These are phyloP conservation scores for Noctua janthina DNA, from an alignment of 2,888 invertebrate genomes.

Conservation along the genomic window DNA sequence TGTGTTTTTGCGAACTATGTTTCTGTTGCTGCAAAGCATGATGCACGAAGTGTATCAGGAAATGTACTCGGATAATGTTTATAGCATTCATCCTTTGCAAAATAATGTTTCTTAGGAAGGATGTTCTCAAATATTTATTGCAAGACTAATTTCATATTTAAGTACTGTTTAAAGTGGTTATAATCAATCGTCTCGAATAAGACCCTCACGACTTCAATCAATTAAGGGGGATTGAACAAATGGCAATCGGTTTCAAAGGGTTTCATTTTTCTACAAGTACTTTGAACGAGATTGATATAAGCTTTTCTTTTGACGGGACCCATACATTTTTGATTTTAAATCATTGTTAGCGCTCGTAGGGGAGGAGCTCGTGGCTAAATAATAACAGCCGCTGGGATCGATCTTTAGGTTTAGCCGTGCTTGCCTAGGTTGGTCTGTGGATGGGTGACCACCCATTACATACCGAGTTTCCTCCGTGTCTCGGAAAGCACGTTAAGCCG, in stretches of 20 bases:
- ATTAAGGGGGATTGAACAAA: not conserved
- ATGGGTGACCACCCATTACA: too few relatives aligned
- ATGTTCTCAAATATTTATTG: not conserved
- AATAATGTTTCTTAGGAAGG: not conserved
- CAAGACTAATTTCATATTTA: not conserved
- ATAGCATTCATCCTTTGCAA: not conserved
- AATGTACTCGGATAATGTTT: constrained; percentile 21
- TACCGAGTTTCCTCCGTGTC: too few relatives aligned
- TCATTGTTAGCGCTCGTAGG: not conserved
- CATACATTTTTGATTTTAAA: not conserved
- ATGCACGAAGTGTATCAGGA: constrained; percentile 28
- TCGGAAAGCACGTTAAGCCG: too few relatives aligned
- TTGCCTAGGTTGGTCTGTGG: too few relatives aligned
- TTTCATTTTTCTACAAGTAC: not conserved
- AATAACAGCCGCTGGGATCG: too few relatives aligned
- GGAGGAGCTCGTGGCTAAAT: too few relatives aligned
- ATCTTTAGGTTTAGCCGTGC: too few relatives aligned
- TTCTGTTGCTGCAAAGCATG: not conserved
- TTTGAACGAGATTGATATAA: not conserved
- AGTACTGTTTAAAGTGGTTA: not conserved
- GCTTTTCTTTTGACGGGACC: not conserved
- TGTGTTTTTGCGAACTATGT: not conserved
- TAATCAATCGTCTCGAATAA: not conserved
- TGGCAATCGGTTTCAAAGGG: not conserved
- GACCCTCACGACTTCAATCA: not conserved